These are phyloP conservation scores for Bactericera cockerelli DNA, from an alignment of 1,140 invertebrate genomes.

Conservation along the genomic window DNA sequence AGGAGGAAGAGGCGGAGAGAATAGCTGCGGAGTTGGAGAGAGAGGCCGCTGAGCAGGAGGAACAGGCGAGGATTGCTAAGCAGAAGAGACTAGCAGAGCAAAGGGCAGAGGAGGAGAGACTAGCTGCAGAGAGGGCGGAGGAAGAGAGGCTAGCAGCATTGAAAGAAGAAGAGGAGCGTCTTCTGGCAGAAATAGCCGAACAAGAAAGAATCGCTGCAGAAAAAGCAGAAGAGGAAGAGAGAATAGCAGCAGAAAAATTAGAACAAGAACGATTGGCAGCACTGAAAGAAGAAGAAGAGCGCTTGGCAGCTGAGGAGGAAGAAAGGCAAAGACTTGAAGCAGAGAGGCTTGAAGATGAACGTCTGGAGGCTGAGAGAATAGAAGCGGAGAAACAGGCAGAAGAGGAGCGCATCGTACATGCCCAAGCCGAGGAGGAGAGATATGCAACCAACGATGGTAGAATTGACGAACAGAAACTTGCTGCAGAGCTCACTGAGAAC, in stretches of 20 bases:
- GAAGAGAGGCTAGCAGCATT: background rate
- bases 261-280: slow-evolving; percentile 1
- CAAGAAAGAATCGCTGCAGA: background rate
- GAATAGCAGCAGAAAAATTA: background rate
- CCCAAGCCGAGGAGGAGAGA: slow-evolving; percentile 4
- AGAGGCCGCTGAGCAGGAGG: background rate
- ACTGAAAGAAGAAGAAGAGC: background rate
- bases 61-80: too few species aligned
- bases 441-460: background rate
- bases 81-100: background rate
- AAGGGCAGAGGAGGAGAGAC: background rate
- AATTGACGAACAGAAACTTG: background rate
- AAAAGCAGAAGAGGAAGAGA: slow-evolving; percentile 2
- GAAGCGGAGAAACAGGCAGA: background rate
- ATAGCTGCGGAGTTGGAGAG: background rate
- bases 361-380: background rate
- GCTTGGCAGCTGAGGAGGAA: background rate
- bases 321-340: background rate
- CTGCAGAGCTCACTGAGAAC: background rate
- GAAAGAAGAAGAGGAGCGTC: background rate
- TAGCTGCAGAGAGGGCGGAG: background rate
- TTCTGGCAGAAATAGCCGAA: background rate
- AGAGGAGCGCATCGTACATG: background rate
- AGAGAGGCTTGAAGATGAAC: background rate
- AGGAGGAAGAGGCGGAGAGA: slow-evolving; percentile 1